phyloP scores from a whole-genome alignment of 2,113 vertebrate species.

The Fregata magnificens region DNA sequence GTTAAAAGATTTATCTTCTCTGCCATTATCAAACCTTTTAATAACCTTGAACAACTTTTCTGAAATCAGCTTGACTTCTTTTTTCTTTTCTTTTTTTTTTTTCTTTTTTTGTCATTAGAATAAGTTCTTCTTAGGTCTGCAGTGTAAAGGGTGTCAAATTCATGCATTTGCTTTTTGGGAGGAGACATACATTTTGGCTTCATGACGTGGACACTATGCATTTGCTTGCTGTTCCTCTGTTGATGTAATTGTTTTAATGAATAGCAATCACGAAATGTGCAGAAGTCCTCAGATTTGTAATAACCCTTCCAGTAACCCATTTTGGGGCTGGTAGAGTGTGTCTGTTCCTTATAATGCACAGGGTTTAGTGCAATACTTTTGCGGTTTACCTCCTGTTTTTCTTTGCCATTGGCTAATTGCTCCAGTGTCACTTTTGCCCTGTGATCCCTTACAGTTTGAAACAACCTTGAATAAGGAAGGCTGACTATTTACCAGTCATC shows the following conservation, averaged over 20 bases:
- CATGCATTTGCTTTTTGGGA: background rate
- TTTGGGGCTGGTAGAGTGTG: background rate
- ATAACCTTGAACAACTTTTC: conserved; percentile 6
- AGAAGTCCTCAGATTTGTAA: background rate
- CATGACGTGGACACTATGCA: background rate
- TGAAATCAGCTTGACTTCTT: background rate
- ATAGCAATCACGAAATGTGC: background rate
- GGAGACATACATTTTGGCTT: background rate
- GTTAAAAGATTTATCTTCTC: conserved; percentile 32
- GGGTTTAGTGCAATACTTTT: background rate
- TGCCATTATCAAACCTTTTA: conserved; percentile 3
- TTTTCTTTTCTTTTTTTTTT: background rate
- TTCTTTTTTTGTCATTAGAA: background rate
- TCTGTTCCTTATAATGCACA: background rate
- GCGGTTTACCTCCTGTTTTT: background rate
- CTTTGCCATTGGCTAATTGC: background rate
- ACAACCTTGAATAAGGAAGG: background rate
- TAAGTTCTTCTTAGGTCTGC: background rate
- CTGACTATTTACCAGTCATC: background rate
- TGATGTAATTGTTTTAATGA: background rate
- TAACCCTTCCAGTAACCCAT: background rate
- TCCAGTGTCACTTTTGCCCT: background rate
- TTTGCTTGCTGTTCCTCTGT: background rate
- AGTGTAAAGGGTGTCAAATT: background rate
- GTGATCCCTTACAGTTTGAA: background rate